These are phyloP conservation scores for Marmota flaviventris DNA, from an alignment of 2,113 vertebrate genomes.

Conservation along the genomic window DNA sequence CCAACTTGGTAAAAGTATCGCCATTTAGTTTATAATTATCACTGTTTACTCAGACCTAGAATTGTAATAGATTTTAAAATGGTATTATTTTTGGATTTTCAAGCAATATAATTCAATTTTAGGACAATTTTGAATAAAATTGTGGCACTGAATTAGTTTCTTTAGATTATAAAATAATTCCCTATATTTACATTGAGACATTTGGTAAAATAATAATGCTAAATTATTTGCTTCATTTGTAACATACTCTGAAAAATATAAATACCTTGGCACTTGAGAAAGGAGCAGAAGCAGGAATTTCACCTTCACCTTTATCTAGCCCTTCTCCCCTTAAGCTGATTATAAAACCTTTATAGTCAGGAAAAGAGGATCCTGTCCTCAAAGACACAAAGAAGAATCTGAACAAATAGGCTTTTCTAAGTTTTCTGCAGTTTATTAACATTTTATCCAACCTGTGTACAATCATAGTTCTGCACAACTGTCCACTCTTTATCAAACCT, in stretches of 20 bases:
- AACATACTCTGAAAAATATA: neutral
- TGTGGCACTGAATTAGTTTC: neutral
- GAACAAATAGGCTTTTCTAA: neutral
- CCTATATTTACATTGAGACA: neutral
- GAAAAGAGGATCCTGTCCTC: neutral
- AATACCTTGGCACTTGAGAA: neutral
- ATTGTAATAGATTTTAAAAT: neutral
- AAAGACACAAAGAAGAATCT: neutral
- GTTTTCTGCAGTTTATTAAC: neutral
- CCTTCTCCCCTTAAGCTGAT: neutral
- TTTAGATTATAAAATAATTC: neutral
- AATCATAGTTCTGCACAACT: neutral
- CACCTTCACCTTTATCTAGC: neutral
- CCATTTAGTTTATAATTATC: neutral
- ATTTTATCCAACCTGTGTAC: neutral
- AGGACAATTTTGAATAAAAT: neutral
- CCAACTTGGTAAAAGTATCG: neutral
- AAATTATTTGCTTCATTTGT: neutral
- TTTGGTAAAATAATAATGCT: neutral
- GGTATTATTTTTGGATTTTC: neutral
- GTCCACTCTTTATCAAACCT: neutral
- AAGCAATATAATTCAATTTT: conserved; percentile 11
- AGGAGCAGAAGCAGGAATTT: neutral
- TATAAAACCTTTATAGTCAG: neutral
- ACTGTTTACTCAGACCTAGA: neutral